Base-by-base conservation (phyloP, 2,888 invertebrate species). In the Matsumyia berberina region DNA sequence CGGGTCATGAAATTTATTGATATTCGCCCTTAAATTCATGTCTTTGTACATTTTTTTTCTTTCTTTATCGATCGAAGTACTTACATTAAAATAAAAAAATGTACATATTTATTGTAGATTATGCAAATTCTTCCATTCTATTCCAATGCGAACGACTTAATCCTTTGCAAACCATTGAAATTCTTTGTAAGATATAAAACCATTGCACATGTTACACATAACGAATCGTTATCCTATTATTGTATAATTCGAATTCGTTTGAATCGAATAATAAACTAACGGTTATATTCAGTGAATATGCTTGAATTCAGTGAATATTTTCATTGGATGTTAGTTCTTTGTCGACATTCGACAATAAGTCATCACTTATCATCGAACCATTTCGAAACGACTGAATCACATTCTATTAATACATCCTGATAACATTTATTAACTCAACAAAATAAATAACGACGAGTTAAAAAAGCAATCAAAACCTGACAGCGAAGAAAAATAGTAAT, bases 401-500 rank as follows among this genome's bases (percentile, higher is more conserved):
- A 17, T 19, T 8, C 24, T 9, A 19, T 11, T 19, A 1, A 8
- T 9, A 17, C 19, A 19, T 46, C 11, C 3, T 5, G 19, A 17
- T 19, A 46, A 46, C 6, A 5, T 46, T n/a, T 17, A 5, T 7
- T 17, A 31, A 5, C 44, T 11, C 0, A 39, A 12, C 11, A 37
- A n/a, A 33, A 76, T 58, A 58, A 49, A 44, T 33, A 57, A 49
- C 8, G 4, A n/a, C 0, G 74, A 57, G n/a, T 31, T 74, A 4
- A 29, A 6, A 31, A 9, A 7, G 31, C 9, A 46, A 12, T 0
- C 8, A 15, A 35, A 24, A 7, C 7, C 29, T 66, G 88, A 86
- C 86, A 15, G 74, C 89, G 72, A 89, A 89, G 4, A 88, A 90
- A 74, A 88, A 88, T 5, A 88, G 89, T 12, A 88, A 88, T 55